Conservation (phyloP, 2,888 invertebrate species). For the Sabatieria punctata region DNA sequence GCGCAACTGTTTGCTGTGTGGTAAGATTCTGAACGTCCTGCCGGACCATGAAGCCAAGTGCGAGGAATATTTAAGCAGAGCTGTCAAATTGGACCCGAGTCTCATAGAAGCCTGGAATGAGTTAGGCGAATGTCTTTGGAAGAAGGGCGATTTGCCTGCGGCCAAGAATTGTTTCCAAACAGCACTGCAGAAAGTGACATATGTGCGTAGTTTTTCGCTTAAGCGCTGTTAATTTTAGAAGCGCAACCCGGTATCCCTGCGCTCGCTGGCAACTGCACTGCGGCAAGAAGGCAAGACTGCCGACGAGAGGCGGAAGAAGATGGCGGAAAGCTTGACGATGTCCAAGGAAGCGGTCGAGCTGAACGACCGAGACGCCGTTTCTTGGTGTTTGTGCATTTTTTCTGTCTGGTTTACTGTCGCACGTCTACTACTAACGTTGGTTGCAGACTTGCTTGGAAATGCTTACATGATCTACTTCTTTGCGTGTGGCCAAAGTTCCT, state of each 20-base stretch:
- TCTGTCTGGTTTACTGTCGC: constrained; percentile 65
- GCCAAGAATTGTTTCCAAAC: constrained; percentile 56
- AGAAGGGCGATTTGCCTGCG: constrained; percentile 57
- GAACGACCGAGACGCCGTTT: too few species aligned
- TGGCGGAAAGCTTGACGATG: constrained; percentile 53
- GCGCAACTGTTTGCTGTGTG: constrained; percentile 46
- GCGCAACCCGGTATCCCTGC: constrained; percentile 54
- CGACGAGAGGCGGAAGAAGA: constrained; percentile 42
- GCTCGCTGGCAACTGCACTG: constrained; percentile 62
- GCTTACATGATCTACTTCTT: constrained; percentile 29
- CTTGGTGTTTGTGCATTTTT: constrained; percentile 44
- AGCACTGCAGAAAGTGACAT: background rate
- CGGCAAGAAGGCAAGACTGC: constrained; percentile 36
- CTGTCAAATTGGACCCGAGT: constrained; percentile 64
- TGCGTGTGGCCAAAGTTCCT: background rate
- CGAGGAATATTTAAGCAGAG: constrained; percentile 56
- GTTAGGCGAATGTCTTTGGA: constrained; percentile 72
- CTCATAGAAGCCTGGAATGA: constrained; percentile 70
- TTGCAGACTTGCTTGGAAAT: constrained; percentile 46
- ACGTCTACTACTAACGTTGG: constrained; percentile 13
- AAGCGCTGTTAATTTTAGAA: constrained; percentile 44
- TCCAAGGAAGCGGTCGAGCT: constrained; percentile 65
- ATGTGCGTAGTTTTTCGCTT: too few species aligned
- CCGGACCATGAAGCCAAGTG: constrained; percentile 51
- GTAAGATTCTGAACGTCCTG: constrained; percentile 54